Conservation (phyloP, 2,888 invertebrate species). For the Tipula unca region DNA sequence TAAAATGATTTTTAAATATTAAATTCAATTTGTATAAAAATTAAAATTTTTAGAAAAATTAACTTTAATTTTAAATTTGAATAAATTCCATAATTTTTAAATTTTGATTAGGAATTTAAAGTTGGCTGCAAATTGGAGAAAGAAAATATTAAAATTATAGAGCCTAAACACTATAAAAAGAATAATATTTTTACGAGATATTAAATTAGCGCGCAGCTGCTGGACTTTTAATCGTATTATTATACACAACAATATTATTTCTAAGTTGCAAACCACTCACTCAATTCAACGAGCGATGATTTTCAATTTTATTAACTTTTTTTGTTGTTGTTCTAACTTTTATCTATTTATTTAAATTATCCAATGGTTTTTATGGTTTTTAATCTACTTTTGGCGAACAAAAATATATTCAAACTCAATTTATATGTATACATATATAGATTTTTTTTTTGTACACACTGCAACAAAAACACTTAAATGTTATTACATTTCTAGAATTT, state of each 20-base stretch:
- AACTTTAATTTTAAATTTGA: no score
- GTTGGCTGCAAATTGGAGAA: no score
- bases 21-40: no score
- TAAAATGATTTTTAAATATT: no score
- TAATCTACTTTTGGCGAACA: conserved; percentile 8
- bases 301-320: neutral
- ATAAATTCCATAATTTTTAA: no score
- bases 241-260: neutral
- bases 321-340: neutral
- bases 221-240: neutral
- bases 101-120: no score
- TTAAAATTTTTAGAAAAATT: no score
- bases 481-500: neutral
- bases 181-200: no score
- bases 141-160: no score
- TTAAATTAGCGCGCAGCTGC: neutral
- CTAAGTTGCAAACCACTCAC: neutral
- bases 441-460: neutral
- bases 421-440: neutral
- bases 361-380: neutral
- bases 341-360: conserved; percentile 8
- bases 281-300: neutral
- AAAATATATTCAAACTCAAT: neutral
- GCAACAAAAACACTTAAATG: neutral
- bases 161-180: no score